Evolutionary conservation across 2,113 vertebrate genomes (phyloP).

Genomic region (Lepus timidus): DNA sequence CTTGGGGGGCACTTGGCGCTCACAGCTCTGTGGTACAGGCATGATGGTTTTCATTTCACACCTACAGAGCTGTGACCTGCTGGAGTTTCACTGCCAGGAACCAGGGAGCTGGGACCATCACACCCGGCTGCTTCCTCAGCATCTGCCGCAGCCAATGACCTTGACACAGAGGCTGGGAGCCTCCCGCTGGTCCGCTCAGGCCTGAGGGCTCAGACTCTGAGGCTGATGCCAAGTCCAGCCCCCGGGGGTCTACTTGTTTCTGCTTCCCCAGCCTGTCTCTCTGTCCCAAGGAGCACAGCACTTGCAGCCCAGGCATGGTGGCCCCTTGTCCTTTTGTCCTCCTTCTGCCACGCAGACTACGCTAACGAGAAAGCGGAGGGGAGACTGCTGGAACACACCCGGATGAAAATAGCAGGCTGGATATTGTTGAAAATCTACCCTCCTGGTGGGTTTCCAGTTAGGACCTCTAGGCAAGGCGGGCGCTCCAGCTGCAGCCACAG

Average conservation of each 20-base stretch:
- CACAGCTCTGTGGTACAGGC: background rate
- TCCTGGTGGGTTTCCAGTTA: background rate
- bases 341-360: background rate
- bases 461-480: background rate
- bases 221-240: background rate
- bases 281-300: background rate
- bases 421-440: background rate
- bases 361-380: background rate
- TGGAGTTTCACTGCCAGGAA: background rate
- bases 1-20: background rate
- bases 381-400: background rate
- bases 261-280: background rate
- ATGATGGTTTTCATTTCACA: slow-evolving; percentile 41
- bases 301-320: background rate
- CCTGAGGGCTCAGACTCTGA: background rate
- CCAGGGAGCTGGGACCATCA: background rate
- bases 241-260: background rate
- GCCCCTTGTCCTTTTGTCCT: background rate
- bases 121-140: background rate
- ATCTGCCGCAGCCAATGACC: background rate
- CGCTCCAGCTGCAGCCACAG: background rate
- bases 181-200: fast-evolving
- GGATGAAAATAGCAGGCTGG: background rate
- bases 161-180: background rate
- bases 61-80: background rate